A percentile compares a stretch with the other conserved stretches of the same genome.
phyloP scores from a whole-genome alignment of 2,113 vertebrate genomes.

The Antechinus flavipes region DNA sequence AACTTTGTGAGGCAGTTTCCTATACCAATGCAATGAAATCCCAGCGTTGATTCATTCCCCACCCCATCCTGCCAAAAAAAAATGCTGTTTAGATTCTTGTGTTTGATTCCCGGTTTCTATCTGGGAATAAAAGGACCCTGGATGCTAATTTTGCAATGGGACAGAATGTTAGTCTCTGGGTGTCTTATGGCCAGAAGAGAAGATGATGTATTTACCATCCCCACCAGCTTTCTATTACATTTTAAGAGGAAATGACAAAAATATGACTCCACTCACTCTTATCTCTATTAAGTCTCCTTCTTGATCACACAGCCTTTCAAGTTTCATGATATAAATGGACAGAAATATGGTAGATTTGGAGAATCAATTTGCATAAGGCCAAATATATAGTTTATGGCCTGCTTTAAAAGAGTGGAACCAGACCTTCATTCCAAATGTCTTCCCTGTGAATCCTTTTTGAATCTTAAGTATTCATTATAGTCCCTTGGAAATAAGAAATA shows the following conservation, averaged over 20 bases:
- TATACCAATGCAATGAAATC: not conserved
- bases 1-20: not conserved
- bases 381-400: not conserved
- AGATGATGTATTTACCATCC: not conserved
- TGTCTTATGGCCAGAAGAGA: not conserved
- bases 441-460: not conserved
- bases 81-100: not conserved
- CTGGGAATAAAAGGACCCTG: not conserved
- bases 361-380: not conserved
- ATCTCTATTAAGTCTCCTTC: not conserved
- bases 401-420: not conserved
- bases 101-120: not conserved
- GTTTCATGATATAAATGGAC: not conserved
- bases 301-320: not conserved
- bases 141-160: not conserved
- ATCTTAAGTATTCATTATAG: not conserved
- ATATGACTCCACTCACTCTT: not conserved
- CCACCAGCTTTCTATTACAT: not conserved
- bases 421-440: not conserved
- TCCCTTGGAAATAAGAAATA: not conserved
- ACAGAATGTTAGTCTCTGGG: not conserved
- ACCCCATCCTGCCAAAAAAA: not conserved
- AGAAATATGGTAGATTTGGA: not conserved
- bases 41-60: not conserved
- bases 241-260: not conserved